Evolutionary conservation across 2,113 vertebrate genomes (phyloP).

Genomic region (Entomyzon cyanotis): DNA sequence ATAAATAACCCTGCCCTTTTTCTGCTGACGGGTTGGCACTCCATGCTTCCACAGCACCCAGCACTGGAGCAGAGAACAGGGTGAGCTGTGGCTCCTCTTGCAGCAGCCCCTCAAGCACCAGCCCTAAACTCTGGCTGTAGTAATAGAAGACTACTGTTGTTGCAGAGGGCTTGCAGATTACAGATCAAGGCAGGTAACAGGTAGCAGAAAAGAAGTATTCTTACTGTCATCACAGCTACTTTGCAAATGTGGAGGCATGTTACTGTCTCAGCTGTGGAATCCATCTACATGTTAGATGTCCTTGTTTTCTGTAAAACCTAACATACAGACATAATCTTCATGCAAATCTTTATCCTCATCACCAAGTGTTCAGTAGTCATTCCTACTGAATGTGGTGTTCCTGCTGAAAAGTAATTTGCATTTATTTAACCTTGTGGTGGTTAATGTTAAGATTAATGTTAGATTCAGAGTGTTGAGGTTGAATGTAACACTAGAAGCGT

Average conservation of each 20-base stretch:
- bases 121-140: background rate
- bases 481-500: rapidly evolving
- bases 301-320: background rate
- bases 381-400: background rate
- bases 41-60: background rate
- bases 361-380: background rate
- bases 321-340: background rate
- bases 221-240: background rate
- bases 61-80: background rate
- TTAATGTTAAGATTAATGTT: background rate
- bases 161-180: background rate
- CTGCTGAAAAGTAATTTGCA: background rate
- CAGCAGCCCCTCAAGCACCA: background rate
- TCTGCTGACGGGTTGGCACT: background rate
- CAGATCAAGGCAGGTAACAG: background rate
- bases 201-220: background rate
- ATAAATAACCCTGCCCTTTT: background rate
- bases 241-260: background rate
- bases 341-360: background rate
- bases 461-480: background rate
- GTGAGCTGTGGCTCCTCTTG: background rate
- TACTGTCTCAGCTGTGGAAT: background rate
- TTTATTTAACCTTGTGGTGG: background rate
- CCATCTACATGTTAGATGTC: background rate
- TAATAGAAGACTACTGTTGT: background rate